These are phyloP conservation scores for Encarsia formosa DNA, from an alignment of 2,888 invertebrate genomes.

Conservation along the genomic window DNA sequence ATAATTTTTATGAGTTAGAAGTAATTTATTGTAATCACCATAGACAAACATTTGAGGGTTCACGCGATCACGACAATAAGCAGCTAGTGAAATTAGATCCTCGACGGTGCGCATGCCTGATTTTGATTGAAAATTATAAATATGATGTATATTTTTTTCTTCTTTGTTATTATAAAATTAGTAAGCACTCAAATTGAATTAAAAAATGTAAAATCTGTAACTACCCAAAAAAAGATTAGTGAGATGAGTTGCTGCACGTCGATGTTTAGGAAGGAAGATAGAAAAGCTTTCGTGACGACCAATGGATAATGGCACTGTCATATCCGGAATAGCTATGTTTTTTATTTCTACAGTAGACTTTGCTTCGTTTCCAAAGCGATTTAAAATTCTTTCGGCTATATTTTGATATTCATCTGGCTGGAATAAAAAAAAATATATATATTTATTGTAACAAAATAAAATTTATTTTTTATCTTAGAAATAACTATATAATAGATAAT, in stretches of 20 bases:
- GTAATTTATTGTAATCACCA: slow-evolving; percentile 68
- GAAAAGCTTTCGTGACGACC: slow-evolving; percentile 67
- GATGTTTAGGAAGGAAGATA: slow-evolving; percentile 68
- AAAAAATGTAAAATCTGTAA: slow-evolving; percentile 33
- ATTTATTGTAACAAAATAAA: too few species aligned
- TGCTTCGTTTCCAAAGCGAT: slow-evolving; percentile 57
- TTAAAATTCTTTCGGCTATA: slow-evolving; percentile 58
- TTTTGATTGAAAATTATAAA: slow-evolving; percentile 9
- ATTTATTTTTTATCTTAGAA: too few species aligned
- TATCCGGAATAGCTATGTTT: slow-evolving; percentile 62
- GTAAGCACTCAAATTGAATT: neutral
- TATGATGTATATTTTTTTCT: neutral
- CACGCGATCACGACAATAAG: slow-evolving; percentile 68
- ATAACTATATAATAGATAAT: too few species aligned
- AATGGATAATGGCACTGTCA: slow-evolving; percentile 60
- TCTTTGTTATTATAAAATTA: neutral
- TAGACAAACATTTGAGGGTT: slow-evolving; percentile 81
- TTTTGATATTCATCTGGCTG: slow-evolving; percentile 56
- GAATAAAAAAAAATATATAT: slow-evolving; percentile 8
- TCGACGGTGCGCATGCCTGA: slow-evolving; percentile 66
- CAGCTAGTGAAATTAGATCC: slow-evolving; percentile 68
- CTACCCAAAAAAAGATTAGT: slow-evolving; percentile 66
- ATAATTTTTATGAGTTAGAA: too few species aligned
- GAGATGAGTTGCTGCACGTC: slow-evolving; percentile 65
- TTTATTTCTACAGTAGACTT: slow-evolving; percentile 55